Base-by-base conservation (phyloP, 2,888 invertebrate species). In the Apodemia duryi region DNA sequence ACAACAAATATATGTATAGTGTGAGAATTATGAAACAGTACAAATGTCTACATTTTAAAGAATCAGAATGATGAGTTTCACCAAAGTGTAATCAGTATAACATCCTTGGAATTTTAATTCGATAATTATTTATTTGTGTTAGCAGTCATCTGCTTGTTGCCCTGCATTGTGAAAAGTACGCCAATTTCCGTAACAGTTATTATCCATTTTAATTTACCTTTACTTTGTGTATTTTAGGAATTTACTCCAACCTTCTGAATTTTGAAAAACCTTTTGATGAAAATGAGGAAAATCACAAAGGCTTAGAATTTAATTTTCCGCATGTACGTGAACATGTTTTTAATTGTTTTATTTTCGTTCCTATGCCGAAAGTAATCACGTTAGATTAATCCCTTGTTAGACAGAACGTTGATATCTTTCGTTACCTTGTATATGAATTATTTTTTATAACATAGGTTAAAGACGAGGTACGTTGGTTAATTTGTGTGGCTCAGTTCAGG, bases 291-390 rank as follows among this genome's bases (percentile, higher is more conserved):
- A 46, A 49, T 49, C 49, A 49, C 49, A 49, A 49, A 49, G 28
- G 52, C 28, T 28, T 28, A 28, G 52, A 52, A 52, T 52, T 52
- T 52, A 52, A 52, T 28, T 52, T 52, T 21, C 28, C 52, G 28
- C 9, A 6, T 13, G 52, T 10, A 52, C 52, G 52, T 52, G 28
- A 52, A n/a, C 52, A 28, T 52, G 52, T 2, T 52, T 21, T 28
- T 52, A 52, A 28, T 52, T 52, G 52, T 54, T 54, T 54, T 54
- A 29, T 54, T 54, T 54, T 21, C 10, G 52, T 54, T n/a, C n/a
- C n/a, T 54, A 29, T 54, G 4, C 52, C 28, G 52, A 28, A 54
- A 21, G 21, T 54, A n/a, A 49, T 49, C 49, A 49, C 6, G 49
- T 49, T 49, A 49, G n/a, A 49, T n/a, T 49, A 49, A 49, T 49